Percentiles rank a stretch among this genome's conserved stretches.
Evolutionary conservation across 2,113 vertebrate genomes (phyloP).

Genomic region (Rhegmatorhina hoffmannsi): DNA sequence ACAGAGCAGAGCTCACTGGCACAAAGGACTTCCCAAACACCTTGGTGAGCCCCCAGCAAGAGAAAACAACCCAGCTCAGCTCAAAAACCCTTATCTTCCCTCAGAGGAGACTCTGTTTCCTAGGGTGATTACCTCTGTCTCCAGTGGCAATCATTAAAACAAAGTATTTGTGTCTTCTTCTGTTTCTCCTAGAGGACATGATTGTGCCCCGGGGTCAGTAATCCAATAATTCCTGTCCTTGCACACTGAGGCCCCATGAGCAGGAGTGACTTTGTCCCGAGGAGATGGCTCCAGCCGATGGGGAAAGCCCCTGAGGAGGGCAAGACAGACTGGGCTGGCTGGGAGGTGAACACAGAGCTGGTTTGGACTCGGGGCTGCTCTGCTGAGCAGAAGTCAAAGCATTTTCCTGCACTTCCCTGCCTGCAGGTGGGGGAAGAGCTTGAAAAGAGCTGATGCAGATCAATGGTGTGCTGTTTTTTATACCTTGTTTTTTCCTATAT

Average conservation of each 20-base stretch:
- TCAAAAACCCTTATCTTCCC: not conserved
- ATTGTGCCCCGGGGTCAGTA: not conserved
- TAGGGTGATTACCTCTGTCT: not conserved
- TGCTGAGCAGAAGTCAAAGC: not conserved
- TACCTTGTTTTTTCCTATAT: not conserved
- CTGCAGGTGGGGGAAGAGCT: not conserved
- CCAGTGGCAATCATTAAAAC: not conserved
- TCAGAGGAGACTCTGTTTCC: not conserved
- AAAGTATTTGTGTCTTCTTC: not conserved
- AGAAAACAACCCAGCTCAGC: not conserved
- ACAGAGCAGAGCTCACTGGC: not conserved
- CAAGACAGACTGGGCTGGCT: not conserved
- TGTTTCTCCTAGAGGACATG: not conserved
- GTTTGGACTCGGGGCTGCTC: not conserved
- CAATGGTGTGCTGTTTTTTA: rapidly evolving
- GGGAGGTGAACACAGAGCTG: not conserved
- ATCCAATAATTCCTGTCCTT: not conserved
- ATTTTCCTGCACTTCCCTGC: not conserved
- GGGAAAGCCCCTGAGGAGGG: not conserved
- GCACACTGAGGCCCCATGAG: rapidly evolving
- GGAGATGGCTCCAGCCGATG: not conserved
- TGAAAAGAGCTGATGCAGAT: not conserved
- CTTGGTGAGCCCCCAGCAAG: rapidly evolving
- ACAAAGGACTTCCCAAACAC: not conserved
- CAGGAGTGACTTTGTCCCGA: not conserved